Base-by-base conservation (phyloP, 2,797 vertebrate species). In the Peromyscus melanophrys region DNA sequence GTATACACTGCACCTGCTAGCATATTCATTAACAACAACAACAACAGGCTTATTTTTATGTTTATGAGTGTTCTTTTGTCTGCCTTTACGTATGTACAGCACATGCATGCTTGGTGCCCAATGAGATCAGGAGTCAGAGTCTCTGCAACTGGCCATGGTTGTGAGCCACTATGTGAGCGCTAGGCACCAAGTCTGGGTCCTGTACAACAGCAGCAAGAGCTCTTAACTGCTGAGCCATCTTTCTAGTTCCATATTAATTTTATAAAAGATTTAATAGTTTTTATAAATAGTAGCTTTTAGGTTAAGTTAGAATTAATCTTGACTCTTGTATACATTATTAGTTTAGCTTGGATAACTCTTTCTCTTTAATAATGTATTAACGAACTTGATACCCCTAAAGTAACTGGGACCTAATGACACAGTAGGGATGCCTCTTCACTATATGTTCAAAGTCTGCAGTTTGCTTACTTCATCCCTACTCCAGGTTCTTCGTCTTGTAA, bases 401-500 rank as follows among this genome's bases (percentile, higher is more conserved):
- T 52, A 85, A 52, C 83, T 69, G 43, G 63, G 31, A 46, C 83
- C 63, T 52, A 52, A 52, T 25, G 43, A 12, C 43, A 85, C 12
- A 85, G 63, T 10, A 69, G 19, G 29, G 16, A 55, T 1, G 81
- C 12, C n/a, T 61, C 40, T 78, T 40, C 65, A 76, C 25, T 29
- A 4, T 4, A 6, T 6, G 76, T 57, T 40, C 31, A 57, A 37
- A 3, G 40, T 77, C 17, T 13, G 8, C 0, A 14, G 37, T 12
- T 96, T 73, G 97, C 99, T 99, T 96, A 99, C 99, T 98, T 99
- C 99, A 98, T 99, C 99, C 97, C 99, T 98, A 98, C 99, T 99
- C 99, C 99, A 99, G 34, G 99, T 99, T 96, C 99, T 99, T 92
- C 99, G 99, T 92, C 99, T 99, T 82, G 99, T 99, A 96, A 99